A percentile compares a stretch with the other conserved stretches of the same genome.
These are phyloP conservation scores for Physocephala rufipes DNA, from an alignment of 2,888 invertebrate genomes.

Conservation along the genomic window DNA sequence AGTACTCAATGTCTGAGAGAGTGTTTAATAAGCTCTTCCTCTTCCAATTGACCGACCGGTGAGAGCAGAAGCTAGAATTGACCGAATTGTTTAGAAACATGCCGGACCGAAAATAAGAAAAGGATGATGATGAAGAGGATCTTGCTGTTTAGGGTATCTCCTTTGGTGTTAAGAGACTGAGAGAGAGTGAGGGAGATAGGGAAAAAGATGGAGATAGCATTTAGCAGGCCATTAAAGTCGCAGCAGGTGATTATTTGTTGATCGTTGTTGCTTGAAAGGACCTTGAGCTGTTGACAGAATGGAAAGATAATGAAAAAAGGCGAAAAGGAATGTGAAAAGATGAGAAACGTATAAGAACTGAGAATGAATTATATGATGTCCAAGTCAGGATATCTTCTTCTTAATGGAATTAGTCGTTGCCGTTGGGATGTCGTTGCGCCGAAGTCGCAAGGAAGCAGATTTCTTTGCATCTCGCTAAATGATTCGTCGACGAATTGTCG, in stretches of 20 bases:
- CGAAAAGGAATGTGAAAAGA: not conserved
- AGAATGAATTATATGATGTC: constrained; percentile 33
- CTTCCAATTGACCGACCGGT: not conserved
- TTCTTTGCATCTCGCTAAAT: no score
- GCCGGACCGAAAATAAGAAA: constrained; percentile 34
- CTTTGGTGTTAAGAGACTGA: constrained; percentile 45
- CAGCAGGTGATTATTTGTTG: constrained; percentile 41
- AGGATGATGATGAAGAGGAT: no score
- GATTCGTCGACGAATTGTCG: constrained; percentile 2
- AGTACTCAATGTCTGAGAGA: constrained; percentile 53
- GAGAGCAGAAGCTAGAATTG: constrained; percentile 8
- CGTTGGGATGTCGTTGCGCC: no score
- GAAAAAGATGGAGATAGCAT: no score
- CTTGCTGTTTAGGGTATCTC: constrained; percentile 42
- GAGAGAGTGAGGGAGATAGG: no score
- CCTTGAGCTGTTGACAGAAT: constrained; percentile 19
- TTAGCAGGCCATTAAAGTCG: constrained; percentile 46
- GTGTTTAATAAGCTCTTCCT: not conserved
- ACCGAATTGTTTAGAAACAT: constrained; percentile 59
- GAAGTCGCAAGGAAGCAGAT: no score
- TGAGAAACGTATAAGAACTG: constrained; percentile 21
- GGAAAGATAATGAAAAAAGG: not conserved
- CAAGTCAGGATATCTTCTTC: no score
- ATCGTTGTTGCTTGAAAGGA: constrained; percentile 2
- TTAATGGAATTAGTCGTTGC: no score